A percentile compares a stretch with the other conserved stretches of the same genome.
phyloP scores from a whole-genome alignment of 2,113 vertebrate genomes.

The Antigone vipio region DNA sequence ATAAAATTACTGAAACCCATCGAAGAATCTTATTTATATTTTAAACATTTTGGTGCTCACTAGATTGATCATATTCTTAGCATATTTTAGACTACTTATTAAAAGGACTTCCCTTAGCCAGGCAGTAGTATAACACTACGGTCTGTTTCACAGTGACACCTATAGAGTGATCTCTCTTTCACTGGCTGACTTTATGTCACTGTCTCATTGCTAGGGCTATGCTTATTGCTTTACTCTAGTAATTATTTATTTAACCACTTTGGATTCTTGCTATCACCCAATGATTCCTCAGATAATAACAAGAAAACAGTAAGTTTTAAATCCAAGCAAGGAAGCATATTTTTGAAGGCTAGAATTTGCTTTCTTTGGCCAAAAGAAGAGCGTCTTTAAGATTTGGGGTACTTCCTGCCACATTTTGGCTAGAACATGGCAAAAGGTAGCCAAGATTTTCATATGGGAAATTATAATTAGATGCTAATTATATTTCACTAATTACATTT shows the following conservation, averaged over 20 bases:
- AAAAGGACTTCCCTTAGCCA: background rate
- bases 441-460: slow-evolving; percentile 57
- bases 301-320: background rate
- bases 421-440: background rate
- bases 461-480: slow-evolving; percentile 84
- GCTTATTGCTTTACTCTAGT: background rate
- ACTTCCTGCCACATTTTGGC: slow-evolving; percentile 15
- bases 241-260: background rate
- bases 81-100: background rate
- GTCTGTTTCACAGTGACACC: background rate
- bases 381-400: background rate
- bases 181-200: background rate
- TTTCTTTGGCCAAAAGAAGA: background rate
- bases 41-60: background rate
- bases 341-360: background rate
- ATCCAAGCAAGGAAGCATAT: background rate
- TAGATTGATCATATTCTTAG: background rate
- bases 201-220: background rate
- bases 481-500: slow-evolving; percentile 77
- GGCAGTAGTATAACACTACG: rapidly evolving
- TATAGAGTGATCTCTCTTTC: background rate
- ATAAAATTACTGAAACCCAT: background rate
- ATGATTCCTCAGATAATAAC: background rate
- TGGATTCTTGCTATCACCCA: background rate
- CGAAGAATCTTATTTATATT: background rate